Base-by-base conservation (phyloP, 2,113 vertebrate genomes). In the Pleuronectes platessa region DNA sequence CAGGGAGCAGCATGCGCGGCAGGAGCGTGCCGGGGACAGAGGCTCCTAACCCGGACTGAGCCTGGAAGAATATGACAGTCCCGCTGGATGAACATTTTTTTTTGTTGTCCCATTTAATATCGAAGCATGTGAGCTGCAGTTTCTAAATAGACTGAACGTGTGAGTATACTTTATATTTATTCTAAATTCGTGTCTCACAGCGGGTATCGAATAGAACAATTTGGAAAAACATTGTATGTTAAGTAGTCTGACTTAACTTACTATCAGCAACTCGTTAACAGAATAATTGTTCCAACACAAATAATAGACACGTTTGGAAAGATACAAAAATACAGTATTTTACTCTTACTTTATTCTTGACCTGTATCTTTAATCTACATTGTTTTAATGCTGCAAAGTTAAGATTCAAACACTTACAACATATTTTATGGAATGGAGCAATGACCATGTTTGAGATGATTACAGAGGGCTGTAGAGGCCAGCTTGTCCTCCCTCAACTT, bases 101-200 rank as follows among this genome's bases (percentile, higher is more conserved):
- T n/a, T n/a, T n/a, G n/a, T n/a, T n/a, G 0, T 58, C 4, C 24
- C 5, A 15, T 71, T 42, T 12, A 45, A 47, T 18, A 55, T 63
- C 1, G 49, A 61, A 35, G 12, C 61, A 37, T 67, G 59, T 69
- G 61, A 58, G 35, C 21, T 10, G 17, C 6, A 27, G 42, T 37
- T 56, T 66, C 58, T 14, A 82, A 31, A 55, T 35, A 49, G 70
- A 11, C 47, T 27, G n/a, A 62, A 60, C 51, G 15, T 61, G 89
- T 85, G 78, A 82, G 81, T 82, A 80, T 61, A 37, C 3, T 74
- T 18, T n/a, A 0, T 68, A 65, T 71, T 24, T 74, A 10, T 45
- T 61, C 24, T 1, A 42, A 20, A 2, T 4, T 6, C 21, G 21
- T 47, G 2, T 31, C 4, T 37, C 70, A 14, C 31, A 1, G 7